Percentiles rank a stretch among this genome's conserved stretches.
Conservation (phyloP, 2,888 invertebrate genomes). For the Chrysomela aeneicollis region DNA sequence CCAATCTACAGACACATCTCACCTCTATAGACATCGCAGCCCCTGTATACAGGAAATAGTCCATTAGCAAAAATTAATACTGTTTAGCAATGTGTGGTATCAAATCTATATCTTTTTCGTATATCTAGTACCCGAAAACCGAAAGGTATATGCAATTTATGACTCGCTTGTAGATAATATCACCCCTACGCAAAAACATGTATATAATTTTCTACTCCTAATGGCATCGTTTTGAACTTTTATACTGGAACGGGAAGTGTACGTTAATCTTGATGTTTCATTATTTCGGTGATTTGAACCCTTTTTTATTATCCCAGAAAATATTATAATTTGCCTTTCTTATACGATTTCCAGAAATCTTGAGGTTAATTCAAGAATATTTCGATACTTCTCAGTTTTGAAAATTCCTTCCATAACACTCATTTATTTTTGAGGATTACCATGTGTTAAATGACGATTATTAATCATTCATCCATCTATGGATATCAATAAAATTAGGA, state of each 20-base stretch:
- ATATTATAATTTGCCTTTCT: too few relatives aligned
- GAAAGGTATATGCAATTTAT: constrained; percentile 37
- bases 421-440: too few relatives aligned
- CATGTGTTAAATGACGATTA: too few relatives aligned
- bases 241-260: neutral
- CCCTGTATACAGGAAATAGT: constrained; percentile 40
- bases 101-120: constrained; percentile 43
- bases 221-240: constrained; percentile 16
- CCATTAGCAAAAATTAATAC: constrained; percentile 50
- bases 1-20: constrained; percentile 20
- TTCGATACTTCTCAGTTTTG: too few relatives aligned
- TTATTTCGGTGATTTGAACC: constrained; percentile 6
- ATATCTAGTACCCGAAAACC: constrained; percentile 44
- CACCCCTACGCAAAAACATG: constrained; percentile 41
- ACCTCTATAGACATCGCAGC: constrained; percentile 10
- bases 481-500: too few relatives aligned
- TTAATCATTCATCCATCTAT: too few relatives aligned
- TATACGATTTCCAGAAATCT: too few relatives aligned
- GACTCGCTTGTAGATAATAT: constrained; percentile 38
- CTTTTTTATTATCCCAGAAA: neutral
- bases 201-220: constrained; percentile 39
- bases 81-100: constrained; percentile 47
- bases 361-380: too few relatives aligned
- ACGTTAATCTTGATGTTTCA: neutral
- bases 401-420: too few relatives aligned